A percentile compares a stretch with the other conserved stretches of the same genome.
phyloP scores from a whole-genome alignment of 2,113 vertebrate genomes.

The Notothenia coriiceps region DNA sequence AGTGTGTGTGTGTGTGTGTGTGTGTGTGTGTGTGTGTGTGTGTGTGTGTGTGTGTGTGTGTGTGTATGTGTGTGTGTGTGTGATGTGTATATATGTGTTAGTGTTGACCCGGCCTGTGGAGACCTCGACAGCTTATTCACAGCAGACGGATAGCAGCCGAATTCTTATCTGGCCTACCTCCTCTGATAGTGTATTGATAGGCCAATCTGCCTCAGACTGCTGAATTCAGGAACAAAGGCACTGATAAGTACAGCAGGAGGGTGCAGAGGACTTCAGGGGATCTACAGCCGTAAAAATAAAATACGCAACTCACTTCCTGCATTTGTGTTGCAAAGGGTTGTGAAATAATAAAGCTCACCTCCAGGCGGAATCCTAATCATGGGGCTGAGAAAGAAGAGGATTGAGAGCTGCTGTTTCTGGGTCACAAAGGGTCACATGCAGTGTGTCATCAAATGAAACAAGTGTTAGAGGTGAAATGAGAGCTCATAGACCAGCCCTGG shows the following conservation, averaged over 20 bases:
- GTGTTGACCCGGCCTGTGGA: conserved; percentile 61
- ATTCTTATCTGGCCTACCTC: conserved; percentile 73
- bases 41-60: conserved; percentile 7
- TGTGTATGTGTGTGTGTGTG: conserved; percentile 55
- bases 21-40: too few relatives aligned
- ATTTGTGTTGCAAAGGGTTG: conserved; percentile 40
- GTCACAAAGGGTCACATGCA: conserved; percentile 33
- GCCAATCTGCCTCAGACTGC: conserved; percentile 75
- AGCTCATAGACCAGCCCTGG: not conserved
- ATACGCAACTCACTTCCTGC: conserved; percentile 25
- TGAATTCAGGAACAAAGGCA: conserved; percentile 77
- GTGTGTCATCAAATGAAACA: conserved; percentile 27
- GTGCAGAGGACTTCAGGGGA: conserved; percentile 45
- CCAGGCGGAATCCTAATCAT: conserved; percentile 19
- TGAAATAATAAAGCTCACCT: conserved; percentile 32
- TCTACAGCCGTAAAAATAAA: conserved; percentile 46
- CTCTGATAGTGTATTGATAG: conserved; percentile 82
- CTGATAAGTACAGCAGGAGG: conserved; percentile 67
- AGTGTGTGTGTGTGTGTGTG: too few relatives aligned
- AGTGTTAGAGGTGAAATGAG: conserved; percentile 42
- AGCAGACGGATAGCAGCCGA: conserved; percentile 76
- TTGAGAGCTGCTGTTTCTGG: conserved; percentile 16
- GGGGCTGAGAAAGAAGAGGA: not conserved
- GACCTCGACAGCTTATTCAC: conserved; percentile 80
- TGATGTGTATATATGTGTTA: conserved; percentile 42